Base-by-base conservation (phyloP, 64 coral and sea anemone genomes). In the Stichodactyla helianthus region DNA sequence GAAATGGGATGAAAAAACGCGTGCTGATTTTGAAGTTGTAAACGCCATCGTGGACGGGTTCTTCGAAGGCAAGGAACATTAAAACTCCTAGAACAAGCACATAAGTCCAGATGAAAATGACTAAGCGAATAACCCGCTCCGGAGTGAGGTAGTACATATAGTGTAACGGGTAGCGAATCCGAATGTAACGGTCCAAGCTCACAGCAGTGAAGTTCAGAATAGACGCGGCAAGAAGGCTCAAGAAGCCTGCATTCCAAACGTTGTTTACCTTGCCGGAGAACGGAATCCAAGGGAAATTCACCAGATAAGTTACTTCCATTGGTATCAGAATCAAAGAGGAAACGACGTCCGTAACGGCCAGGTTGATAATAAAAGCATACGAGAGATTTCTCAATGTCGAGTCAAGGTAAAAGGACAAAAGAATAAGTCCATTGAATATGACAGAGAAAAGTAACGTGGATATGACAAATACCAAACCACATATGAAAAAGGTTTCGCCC, bases 191-290 rank as follows among this genome's bases (percentile, higher is more conserved):
- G 52, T 91, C 84, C 6, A 82, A 56, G 77, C 55, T 91, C 6
- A 91, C 89, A 27, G 89, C 84, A 8, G 89, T 91, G 84, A 91
- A 91, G 59, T 91, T 91, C 10, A 92, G 81, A 19, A 92, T 88
- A 9, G 91, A 92, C 14, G 79, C 78, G 0, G 91, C 86, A 2
- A 88, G 54, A 23, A 92, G 80, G 50, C 86, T 87, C 31, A 92
- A 63, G n/a, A 83, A 92, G 6, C 68, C 22, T 20, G 86, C 56
- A 50, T 92, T 92, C 91, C 91, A 92, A 0, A 26, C 85, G 28
- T 88, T 92, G 55, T 87, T 92, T 10, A 85, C 23, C 58, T 53
- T 58, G 44, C 79, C 86, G 59, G 26, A 82, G 14, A 92, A 78
- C 3, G 91, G 91, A 77, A 92, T 20, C 6, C 86, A 23, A 13